Percentiles rank a stretch among this genome's conserved stretches.
These are phyloP conservation scores for Galaxias olidus DNA, from an alignment of 2,797 vertebrate genomes.

Conservation along the genomic window DNA sequence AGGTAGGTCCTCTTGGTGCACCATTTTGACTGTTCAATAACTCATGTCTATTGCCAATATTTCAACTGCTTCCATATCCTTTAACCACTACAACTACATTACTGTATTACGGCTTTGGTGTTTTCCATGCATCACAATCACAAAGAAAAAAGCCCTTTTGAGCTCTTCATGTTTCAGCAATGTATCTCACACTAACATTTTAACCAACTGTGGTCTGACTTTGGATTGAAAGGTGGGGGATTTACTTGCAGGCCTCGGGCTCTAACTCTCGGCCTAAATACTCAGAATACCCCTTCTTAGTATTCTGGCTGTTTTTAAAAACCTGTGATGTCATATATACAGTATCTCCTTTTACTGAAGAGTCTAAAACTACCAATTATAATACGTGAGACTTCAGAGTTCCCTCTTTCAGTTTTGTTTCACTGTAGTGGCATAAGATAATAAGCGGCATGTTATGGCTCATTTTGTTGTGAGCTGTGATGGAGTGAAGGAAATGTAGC, in stretches of 20 bases:
- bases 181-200: too few species aligned
- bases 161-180: not conserved
- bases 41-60: slow-evolving; percentile 47
- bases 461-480: slow-evolving; percentile 30
- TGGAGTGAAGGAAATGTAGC: slow-evolving; percentile 35
- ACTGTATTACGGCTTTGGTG: slow-evolving; percentile 42
- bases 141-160: slow-evolving; percentile 41
- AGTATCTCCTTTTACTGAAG: not conserved
- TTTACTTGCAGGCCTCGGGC: not conserved
- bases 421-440: slow-evolving; percentile 12
- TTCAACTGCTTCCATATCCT: slow-evolving; percentile 42
- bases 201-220: too few species aligned
- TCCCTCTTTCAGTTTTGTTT: slow-evolving; percentile 6
- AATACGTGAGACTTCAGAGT: not conserved
- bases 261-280: not conserved
- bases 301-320: not conserved
- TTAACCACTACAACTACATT: slow-evolving; percentile 42
- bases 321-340: not conserved
- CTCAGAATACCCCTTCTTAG: not conserved
- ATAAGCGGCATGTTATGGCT: not conserved
- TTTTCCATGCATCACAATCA: slow-evolving; percentile 36
- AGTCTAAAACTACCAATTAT: not conserved
- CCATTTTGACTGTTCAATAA: not conserved
- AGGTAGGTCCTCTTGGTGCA: not conserved
- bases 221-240: too few species aligned